Evolutionary conservation across 2,113 vertebrate species (phyloP), one percentile per base, ranked within the genome.

Genomic region (Opisthocomus hoazin): DNA sequence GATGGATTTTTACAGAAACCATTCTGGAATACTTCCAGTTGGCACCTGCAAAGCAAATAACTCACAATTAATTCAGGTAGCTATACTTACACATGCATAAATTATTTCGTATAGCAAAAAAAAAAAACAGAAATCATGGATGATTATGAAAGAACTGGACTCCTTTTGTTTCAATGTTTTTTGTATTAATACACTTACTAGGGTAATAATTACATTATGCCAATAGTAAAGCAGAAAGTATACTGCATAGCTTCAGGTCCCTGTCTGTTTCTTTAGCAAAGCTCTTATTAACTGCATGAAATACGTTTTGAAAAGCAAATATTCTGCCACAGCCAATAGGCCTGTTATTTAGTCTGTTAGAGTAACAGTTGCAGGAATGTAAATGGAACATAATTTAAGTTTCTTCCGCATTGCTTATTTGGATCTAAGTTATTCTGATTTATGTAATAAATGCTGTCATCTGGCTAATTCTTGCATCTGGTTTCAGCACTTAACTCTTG

Each of bases 21-120:
- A 97, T 98, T 96, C 96, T 11, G 98, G 98, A 75, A 99, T 96
- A 89, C 70, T 97, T 83, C 99, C 98, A 12, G 97, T 99, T 73
- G 98, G 98, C 90, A 99, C 80, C 99, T 99, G 61, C 11, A 76
- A 39, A 70, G 51, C 10, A 83, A n/a, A n/a, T n/a, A n/a, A 60
- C 22, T 57, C 53, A 37, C 22, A 75, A 22, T 70, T 82, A 83
- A 36, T 85, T 84, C 45, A 91, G 53, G 27, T 27, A 93, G 32
- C 20, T 71, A 12, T 60, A 56, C 20, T 37, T 58, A 43, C 6
- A 61, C 39, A 82, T 88, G 30, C 22, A 36, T 12, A 82, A 37
- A 60, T 60, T 82, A 65, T 19, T 79, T 78, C 16, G 27, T 57
- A 61, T 3, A 89, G 22, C 36, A 87, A 87, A 60, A 71, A n/a